Percentiles rank a stretch among this genome's conserved stretches.
These are phyloP conservation scores for Melipona bicolor DNA, from an alignment of 2,888 invertebrate genomes.

Conservation along the genomic window DNA sequence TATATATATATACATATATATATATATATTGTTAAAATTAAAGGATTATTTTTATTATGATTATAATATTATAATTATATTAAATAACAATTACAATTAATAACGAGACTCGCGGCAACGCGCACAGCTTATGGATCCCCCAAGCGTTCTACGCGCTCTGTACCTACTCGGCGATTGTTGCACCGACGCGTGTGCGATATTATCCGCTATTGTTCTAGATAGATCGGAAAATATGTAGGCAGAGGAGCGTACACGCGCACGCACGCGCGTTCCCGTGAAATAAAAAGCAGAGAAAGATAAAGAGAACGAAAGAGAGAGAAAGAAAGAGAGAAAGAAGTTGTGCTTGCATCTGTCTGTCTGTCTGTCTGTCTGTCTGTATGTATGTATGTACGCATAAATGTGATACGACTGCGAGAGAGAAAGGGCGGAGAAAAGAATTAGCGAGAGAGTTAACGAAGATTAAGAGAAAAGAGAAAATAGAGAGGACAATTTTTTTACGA, in stretches of 20 bases:
- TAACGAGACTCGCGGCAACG: conserved; percentile 13
- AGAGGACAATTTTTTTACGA: conserved; percentile 71
- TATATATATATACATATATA: conserved; percentile 54
- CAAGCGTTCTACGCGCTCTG: conserved; percentile 34
- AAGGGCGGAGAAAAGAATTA: conserved; percentile 6
- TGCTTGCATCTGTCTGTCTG: conserved; percentile 22
- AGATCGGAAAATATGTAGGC: conserved; percentile 59
- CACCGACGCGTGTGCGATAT: conserved; percentile 47
- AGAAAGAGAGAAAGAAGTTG: conserved; percentile 12
- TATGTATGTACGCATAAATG: background rate
- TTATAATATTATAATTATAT: conserved; percentile 63
- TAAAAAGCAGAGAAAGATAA: conserved; percentile 11
- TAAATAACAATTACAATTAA: conserved; percentile 46
- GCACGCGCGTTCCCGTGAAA: conserved; percentile 23
- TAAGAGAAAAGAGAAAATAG: conserved; percentile 22
- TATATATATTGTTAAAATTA: conserved; percentile 80
- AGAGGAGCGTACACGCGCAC: conserved; percentile 43
- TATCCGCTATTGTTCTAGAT: conserved; percentile 62
- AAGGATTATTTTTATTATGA: conserved; percentile 80
- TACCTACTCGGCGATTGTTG: conserved; percentile 35
- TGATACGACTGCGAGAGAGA: background rate
- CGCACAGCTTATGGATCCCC: conserved; percentile 25
- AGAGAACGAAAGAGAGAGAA: conserved; percentile 1
- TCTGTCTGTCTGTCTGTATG: background rate
- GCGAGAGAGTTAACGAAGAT: conserved; percentile 23